These are phyloP conservation scores for Stegastes partitus DNA, from an alignment of 2,113 vertebrate genomes.

Conservation along the genomic window DNA sequence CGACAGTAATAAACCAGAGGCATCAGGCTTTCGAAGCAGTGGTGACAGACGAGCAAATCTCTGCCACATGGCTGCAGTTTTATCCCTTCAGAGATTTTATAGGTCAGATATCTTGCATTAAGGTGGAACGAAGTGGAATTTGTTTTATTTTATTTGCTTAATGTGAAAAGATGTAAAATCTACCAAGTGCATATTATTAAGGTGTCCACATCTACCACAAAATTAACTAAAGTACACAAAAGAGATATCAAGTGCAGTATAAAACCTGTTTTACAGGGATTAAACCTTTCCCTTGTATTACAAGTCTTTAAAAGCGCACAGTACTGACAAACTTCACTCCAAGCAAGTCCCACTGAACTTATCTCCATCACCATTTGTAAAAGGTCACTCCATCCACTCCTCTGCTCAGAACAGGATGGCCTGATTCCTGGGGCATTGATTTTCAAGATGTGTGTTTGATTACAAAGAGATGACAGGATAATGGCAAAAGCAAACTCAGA, in stretches of 20 bases:
- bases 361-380: background rate
- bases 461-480: constrained; percentile 22
- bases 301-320: background rate
- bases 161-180: background rate
- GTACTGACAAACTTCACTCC: background rate
- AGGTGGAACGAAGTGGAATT: no score
- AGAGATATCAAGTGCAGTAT: no score
- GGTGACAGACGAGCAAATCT: constrained; percentile 17
- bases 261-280: background rate
- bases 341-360: background rate
- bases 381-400: background rate
- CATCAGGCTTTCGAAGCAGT: background rate
- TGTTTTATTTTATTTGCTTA: no score
- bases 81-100: background rate
- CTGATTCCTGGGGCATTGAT: constrained; percentile 4
- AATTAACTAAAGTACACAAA: no score
- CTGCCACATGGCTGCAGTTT: background rate
- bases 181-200: no score
- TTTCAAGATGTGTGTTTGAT: constrained; percentile 20
- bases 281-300: background rate
- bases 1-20: background rate
- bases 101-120: no score
- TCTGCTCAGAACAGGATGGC: constrained; percentile 1
- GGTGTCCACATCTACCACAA: no score
- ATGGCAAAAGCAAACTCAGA: constrained; percentile 12